These are phyloP conservation scores for Andrena bicolor DNA, from an alignment of 2,888 invertebrate genomes.

Conservation along the genomic window DNA sequence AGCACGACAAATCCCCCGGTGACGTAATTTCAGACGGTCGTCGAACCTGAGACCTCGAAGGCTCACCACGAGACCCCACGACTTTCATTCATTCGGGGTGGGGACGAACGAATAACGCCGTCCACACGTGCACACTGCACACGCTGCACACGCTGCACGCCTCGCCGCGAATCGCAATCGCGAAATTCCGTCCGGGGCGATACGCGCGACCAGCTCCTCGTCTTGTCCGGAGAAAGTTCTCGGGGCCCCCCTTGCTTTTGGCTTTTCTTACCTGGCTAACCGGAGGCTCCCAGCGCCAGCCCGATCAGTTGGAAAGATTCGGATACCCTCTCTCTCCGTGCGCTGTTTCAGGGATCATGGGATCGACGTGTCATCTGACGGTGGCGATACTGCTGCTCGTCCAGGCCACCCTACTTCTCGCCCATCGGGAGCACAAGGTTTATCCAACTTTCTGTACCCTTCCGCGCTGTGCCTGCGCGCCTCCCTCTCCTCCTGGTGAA, in stretches of 20 bases:
- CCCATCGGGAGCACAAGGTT: constrained; percentile 84
- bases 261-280: constrained; percentile 7
- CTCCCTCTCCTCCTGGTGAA: neutral
- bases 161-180: constrained; percentile 50
- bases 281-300: constrained; percentile 9
- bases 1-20: constrained; percentile 58
- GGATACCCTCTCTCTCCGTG: constrained; percentile 54
- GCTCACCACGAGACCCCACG: constrained; percentile 49
- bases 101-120: constrained; percentile 41
- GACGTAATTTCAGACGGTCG: constrained; percentile 77
- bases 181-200: constrained; percentile 28
- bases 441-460: constrained; percentile 36
- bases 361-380: constrained; percentile 72
- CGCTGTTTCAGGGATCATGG: constrained; percentile 78
- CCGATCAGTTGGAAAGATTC: constrained; percentile 50
- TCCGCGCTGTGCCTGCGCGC: neutral
- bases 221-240: constrained; percentile 28
- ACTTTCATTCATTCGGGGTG: constrained; percentile 74
- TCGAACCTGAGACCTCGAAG: constrained; percentile 74
- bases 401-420: constrained; percentile 75
- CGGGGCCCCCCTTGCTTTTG: neutral
- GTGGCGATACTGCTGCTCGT: constrained; percentile 74
- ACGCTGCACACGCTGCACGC: constrained; percentile 20
- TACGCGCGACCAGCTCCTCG: neutral
- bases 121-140: constrained; percentile 53